Evolutionary conservation across 1,140 invertebrate species (phyloP).

Genomic region (Hypothenemus hampei): DNA sequence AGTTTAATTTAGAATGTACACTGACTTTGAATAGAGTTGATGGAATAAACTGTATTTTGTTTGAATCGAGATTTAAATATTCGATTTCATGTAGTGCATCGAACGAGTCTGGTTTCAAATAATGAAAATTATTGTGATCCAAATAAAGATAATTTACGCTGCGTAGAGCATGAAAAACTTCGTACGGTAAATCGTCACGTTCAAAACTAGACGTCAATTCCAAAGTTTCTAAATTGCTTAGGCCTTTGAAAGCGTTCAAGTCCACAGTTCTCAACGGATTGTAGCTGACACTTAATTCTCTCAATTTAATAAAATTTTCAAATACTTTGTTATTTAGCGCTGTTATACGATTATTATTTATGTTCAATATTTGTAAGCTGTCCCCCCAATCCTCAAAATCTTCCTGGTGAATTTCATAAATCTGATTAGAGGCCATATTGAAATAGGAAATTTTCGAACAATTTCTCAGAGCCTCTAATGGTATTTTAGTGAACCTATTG

Average conservation of each 20-base stretch:
- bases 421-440: conserved; percentile 83
- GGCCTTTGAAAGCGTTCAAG: conserved; percentile 67
- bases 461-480: conserved; percentile 60
- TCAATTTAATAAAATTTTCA: conserved; percentile 61
- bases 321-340: conserved; percentile 70
- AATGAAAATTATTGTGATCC: conserved; percentile 82
- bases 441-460: conserved; percentile 71
- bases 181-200: conserved; percentile 69
- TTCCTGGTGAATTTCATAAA: conserved; percentile 64
- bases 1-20: conserved; percentile 67
- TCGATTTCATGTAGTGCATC: conserved; percentile 64
- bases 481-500: conserved; percentile 70
- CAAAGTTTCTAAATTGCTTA: conserved; percentile 70
- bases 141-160: conserved; percentile 78
- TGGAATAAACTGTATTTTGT: conserved; percentile 62
- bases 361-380: conserved; percentile 73
- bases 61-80: conserved; percentile 83
- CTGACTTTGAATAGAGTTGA: conserved; percentile 61
- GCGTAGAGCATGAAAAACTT: conserved; percentile 62
- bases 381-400: conserved; percentile 77
- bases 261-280: conserved; percentile 77
- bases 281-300: conserved; percentile 83
- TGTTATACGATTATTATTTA: conserved; percentile 79
- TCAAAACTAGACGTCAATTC: conserved; percentile 82
- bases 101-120: conserved; percentile 56